These are phyloP conservation scores for Cariama cristata DNA, from an alignment of 2,113 vertebrate species.

Conservation along the genomic window DNA sequence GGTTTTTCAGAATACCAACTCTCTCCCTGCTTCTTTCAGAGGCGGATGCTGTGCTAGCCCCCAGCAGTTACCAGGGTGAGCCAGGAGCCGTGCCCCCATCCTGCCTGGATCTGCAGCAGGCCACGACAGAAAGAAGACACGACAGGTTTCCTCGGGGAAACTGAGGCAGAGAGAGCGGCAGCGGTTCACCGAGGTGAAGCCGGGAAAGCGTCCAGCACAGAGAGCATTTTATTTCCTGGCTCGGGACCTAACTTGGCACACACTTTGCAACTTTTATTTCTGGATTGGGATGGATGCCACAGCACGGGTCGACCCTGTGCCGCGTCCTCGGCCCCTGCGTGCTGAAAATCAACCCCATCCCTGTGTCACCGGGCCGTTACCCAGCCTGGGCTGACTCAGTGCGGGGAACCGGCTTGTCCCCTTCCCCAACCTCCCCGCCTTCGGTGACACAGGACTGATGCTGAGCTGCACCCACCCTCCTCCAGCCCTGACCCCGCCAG, in stretches of 20 bases:
- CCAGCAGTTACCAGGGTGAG: background rate
- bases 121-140: accelerated
- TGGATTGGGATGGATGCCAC: accelerated
- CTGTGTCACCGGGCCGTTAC: background rate
- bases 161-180: background rate
- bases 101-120: accelerated
- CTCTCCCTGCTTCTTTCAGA: background rate
- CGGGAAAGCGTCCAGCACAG: background rate
- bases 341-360: background rate
- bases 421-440: background rate
- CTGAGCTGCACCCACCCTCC: background rate
- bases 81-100: background rate
- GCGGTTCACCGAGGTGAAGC: background rate
- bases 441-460: background rate
- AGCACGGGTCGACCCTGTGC: background rate
- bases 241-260: background rate
- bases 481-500: background rate
- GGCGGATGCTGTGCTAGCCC: background rate
- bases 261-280: background rate
- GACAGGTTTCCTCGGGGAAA: background rate
- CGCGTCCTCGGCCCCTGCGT: accelerated
- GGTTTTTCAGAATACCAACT: accelerated
- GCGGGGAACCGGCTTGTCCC: background rate
- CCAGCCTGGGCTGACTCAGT: background rate
- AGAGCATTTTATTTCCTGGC: background rate